Evolutionary conservation across 2,888 invertebrate species (phyloP), one percentile per base, ranked within the genome.

Genomic region (Andrena praecox): DNA sequence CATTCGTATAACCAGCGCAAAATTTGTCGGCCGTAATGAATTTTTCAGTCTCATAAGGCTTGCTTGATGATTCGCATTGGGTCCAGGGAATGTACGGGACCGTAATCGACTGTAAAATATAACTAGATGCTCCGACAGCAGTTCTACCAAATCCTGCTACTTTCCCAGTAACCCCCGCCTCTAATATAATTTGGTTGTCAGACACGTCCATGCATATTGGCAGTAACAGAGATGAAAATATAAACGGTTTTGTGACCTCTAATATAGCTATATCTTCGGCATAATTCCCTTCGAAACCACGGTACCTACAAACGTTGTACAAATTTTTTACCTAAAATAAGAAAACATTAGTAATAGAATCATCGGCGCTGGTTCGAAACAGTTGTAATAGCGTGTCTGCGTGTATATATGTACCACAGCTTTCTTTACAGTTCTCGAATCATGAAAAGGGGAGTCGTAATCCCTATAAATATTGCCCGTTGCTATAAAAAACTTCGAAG

Each of bases 141-240:
- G 94, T 94, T 81, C 89, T 89, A 10, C 94, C 94, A 85, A 94
- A 94, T 50, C 94, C 94, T 12, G 93, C 91, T 1, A 94, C 93
- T 83, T 81, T 91, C 20, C 93, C 94, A 1, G 35, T 24, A 50
- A 82, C 87, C n/a, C 93, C 93, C 12, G 74, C 67, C 0, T 77
- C 67, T 67, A 77, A 67, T 54, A 1, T 0, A 33, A 60, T 12
- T 4, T 20, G 2, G 7, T 62, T 29, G 3, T 33, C 2, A 0
- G n/a, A 8, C 6, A 75, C 76, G 64, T 94, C 93, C 72, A 94
- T 85, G 73, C 94, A 94, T 56, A 90, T 79, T 7, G 93, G 94
- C 67, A 90, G 82, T 10, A 93, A 63, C 6, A 88, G 42, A n/a
- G 90, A 29, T 5, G 92, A 90, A 24, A 93, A 92, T 8, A 48